Base-by-base conservation (phyloP, 2,888 invertebrate species). In the Aphodius granarius region DNA sequence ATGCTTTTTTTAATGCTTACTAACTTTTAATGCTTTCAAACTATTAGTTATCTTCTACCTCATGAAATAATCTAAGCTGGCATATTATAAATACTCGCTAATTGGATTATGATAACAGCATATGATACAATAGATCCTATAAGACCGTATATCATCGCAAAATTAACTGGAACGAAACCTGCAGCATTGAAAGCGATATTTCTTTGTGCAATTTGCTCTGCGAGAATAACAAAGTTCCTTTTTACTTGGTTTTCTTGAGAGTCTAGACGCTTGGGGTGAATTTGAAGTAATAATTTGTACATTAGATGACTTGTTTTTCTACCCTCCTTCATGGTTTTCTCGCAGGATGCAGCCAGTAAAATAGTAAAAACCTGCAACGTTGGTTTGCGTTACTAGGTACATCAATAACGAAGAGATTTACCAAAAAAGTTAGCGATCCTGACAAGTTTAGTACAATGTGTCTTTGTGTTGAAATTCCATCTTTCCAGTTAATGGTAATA, bases 141-240 rank as follows among this genome's bases (percentile, higher is more conserved):
- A 66, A 79, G 73, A 6, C 73, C 78, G 5, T 75, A 76, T 20
- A 78, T 21, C 75, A 78, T 75, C 5, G 75, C 68, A 64, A 73
- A 79, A 75, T 79, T 77, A 0, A 79, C 72, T 6, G 76, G 72
- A 73, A 79, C 78, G 21, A 78, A 78, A 4, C 73, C 77, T 5
- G 78, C 79, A 9, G 77, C 79, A 13, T 78, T 77, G 71, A 79
- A 73, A n/a, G 71, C 70, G 13, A 68, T 22, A 6, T 68, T 68
- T 68, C 68, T 68, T 68, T 68, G 68, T 68, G 21, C 20, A 0
- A n/a, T 19, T 68, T 68, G 68, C 22, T 68, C 68, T 0, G 68
- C 68, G 19, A 68, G 22, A 19, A 9, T 9, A 19, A 68, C 22
- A 5, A 68, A 68, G 21, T 68, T 68, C n/a, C 21, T 20, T n/a